Conservation (phyloP, 2,888 invertebrate species). For the Sthenelais limicola region DNA sequence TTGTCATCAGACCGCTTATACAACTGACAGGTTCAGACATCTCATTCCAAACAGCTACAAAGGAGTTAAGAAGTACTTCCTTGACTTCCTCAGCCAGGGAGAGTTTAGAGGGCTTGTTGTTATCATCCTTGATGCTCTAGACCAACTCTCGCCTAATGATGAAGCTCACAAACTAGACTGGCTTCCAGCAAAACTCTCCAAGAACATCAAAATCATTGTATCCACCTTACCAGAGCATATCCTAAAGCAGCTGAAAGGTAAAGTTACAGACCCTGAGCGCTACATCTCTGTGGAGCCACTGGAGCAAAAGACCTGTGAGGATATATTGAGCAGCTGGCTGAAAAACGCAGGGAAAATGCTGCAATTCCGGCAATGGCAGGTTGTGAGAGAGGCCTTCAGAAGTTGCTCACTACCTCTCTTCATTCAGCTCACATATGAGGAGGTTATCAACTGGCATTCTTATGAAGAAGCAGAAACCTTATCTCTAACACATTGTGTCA, state of each 20-base stretch:
- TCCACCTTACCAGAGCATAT: slow-evolving; percentile 66
- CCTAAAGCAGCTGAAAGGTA: slow-evolving; percentile 65
- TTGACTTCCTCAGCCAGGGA: slow-evolving; percentile 42
- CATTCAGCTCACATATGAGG: slow-evolving; percentile 46
- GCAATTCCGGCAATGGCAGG: slow-evolving; percentile 43
- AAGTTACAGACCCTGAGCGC: slow-evolving; percentile 86
- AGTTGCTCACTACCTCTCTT: slow-evolving; percentile 46
- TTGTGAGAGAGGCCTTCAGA: slow-evolving; percentile 43
- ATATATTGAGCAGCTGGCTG: slow-evolving; percentile 35
- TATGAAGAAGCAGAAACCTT: slow-evolving; percentile 35
- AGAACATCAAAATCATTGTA: slow-evolving; percentile 49
- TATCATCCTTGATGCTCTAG: slow-evolving; percentile 47
- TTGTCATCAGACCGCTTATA: slow-evolving; percentile 48
- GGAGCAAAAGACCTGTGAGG: slow-evolving; percentile 70
- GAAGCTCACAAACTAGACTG: slow-evolving; percentile 45
- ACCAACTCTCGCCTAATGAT: slow-evolving; percentile 46
- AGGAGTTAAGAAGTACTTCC: slow-evolving; percentile 45
- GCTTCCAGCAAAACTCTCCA: slow-evolving; percentile 46
- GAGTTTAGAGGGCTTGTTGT: slow-evolving; percentile 49
- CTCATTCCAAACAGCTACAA: slow-evolving; percentile 44
- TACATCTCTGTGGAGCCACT: slow-evolving; percentile 89
- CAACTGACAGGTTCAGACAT: slow-evolving; percentile 41
- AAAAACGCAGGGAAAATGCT: slow-evolving; percentile 19
- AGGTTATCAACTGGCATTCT: slow-evolving; percentile 47
- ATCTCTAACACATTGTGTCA: slow-evolving; percentile 38